A percentile compares a stretch with the other conserved stretches of the same genome.
Evolutionary conservation across 1,140 invertebrate species (phyloP).

Genomic region (Meteorus sp.): DNA sequence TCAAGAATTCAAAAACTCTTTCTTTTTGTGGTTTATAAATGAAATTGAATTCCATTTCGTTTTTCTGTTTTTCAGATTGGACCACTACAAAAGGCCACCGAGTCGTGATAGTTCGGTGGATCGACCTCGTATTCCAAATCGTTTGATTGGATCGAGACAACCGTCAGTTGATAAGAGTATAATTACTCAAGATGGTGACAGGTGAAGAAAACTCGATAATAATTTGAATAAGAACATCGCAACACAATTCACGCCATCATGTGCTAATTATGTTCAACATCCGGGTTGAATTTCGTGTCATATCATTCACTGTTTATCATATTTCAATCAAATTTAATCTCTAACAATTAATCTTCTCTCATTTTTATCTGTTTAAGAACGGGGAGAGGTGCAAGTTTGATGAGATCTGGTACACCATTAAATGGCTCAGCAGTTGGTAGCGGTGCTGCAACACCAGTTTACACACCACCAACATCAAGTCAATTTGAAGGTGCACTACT

Average conservation of each 20-base stretch:
- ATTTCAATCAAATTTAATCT: not conserved
- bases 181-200: slow-evolving; percentile 53
- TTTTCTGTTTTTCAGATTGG: slow-evolving; percentile 66
- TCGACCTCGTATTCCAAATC: slow-evolving; percentile 67
- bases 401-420: slow-evolving; percentile 52
- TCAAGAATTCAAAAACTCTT: no score
- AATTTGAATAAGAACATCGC: no score
- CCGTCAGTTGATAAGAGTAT: slow-evolving; percentile 71
- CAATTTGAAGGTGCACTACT: slow-evolving; percentile 81
- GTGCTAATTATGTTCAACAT: no score
- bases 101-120: slow-evolving; percentile 87
- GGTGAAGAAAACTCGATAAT: no score
- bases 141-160: slow-evolving; percentile 68
- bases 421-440: slow-evolving; percentile 57
- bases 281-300: not conserved
- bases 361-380: slow-evolving; percentile 43
- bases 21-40: no score
- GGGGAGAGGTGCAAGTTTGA: slow-evolving; percentile 55
- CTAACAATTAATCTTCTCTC: not conserved
- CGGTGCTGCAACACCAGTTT: slow-evolving; percentile 59
- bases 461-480: slow-evolving; percentile 46
- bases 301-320: not conserved
- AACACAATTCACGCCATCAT: no score
- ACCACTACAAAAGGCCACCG: slow-evolving; percentile 90
- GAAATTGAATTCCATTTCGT: slow-evolving; percentile 10